Percentiles rank a stretch among this genome's conserved stretches.
Conservation (phyloP, 64 coral and sea anemone genomes). For the Catalaphyllia jardinei region DNA sequence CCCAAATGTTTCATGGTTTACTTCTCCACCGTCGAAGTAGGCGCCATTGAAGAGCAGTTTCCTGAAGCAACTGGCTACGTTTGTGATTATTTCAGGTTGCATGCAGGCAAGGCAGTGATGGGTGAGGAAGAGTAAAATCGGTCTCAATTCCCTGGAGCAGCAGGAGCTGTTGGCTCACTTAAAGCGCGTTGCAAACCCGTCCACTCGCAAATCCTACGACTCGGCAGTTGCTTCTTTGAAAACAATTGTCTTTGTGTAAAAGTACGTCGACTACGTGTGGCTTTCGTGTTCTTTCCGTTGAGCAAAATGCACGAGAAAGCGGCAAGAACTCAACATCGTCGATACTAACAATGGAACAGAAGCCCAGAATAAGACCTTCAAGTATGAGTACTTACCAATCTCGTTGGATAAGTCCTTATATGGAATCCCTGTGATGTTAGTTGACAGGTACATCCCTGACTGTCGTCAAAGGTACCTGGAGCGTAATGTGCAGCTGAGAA, state of each 20-base stretch:
- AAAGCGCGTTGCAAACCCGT: background rate
- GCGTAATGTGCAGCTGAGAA: constrained; percentile 40
- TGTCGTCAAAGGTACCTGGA: constrained; percentile 43
- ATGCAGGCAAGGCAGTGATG: no score
- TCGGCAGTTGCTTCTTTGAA: background rate
- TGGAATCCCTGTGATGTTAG: constrained; percentile 42
- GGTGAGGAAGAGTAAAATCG: no score
- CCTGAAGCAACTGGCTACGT: constrained; percentile 10
- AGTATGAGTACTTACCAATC: constrained; percentile 32
- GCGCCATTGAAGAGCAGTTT: constrained; percentile 46
- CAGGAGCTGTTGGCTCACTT: constrained; percentile 1
- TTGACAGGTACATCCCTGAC: constrained; percentile 57
- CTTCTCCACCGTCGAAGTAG: constrained; percentile 54
- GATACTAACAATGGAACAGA: constrained; percentile 55
- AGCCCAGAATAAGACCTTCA: constrained; percentile 48
- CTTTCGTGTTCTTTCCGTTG: constrained; percentile 16
- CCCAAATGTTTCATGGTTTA: constrained; percentile 58
- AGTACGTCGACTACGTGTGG: constrained; percentile 17
- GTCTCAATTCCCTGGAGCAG: constrained; percentile 25
- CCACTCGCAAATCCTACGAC: background rate
- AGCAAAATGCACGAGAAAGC: background rate
- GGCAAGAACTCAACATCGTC: constrained; percentile 43
- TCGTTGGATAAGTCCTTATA: constrained; percentile 26
- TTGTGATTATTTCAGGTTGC: constrained; percentile 29
- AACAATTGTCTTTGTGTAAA: background rate